Base-by-base conservation (phyloP, 1,140 invertebrate species). In the Aradophagus sp. region DNA sequence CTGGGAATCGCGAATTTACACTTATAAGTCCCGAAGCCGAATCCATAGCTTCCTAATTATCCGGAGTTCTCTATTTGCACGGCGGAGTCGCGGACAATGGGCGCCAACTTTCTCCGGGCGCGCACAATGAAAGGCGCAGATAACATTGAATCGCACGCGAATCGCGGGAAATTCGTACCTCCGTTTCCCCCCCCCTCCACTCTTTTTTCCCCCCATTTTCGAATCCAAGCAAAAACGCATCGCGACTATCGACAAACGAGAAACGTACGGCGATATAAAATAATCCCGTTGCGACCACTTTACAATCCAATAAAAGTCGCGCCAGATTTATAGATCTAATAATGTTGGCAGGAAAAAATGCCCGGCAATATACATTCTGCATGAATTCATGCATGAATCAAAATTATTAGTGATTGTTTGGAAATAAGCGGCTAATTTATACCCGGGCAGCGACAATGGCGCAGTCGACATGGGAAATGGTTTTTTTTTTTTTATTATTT, bases 361-460 rank as follows among this genome's bases (percentile, higher is more conserved):
- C n/a, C n/a, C 39, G 23, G 34, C 34, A 63, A 47, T 63, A 63
- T 63, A 47, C 38, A 63, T 53, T 63, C 59, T 63, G 41, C 39
- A 59, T 58, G 36, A 66, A 56, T 48, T 52, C 29, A 36, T 34
- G 42, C 15, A 56, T 56, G 35, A 61, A 41, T 69, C 27, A 48
- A 50, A 62, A 62, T 55, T 69, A 69, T 69, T 69, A 56, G 62
- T 66, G 66, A 70, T 62, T 62, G 58, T 56, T 62, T 56, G 50
- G 58, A 62, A 70, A 62, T 52, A 47, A 15, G 35, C 14, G 13
- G 31, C 31, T 47, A 61, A 55, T 62, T 62, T 70, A 62, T 66
- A 56, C 52, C 31, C 62, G 23, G 52, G 52, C 42, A 35, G 56
- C 42, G 63, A 70, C 59, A 72, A 72, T 72, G 17, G 52, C 14